Evolutionary conservation across 2,888 invertebrate genomes (phyloP).

Genomic region (Lamellibrachia satsuma): DNA sequence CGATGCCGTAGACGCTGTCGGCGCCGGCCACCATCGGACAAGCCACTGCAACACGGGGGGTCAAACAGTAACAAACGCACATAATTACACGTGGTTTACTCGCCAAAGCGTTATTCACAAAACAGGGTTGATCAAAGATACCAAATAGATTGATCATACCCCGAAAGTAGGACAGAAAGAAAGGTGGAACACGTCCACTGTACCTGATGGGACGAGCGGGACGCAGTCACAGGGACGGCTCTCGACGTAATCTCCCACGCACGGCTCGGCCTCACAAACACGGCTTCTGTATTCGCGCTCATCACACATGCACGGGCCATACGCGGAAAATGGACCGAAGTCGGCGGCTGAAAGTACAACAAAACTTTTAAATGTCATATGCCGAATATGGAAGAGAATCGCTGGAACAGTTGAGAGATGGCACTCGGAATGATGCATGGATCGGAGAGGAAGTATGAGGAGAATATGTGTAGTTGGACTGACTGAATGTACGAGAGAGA

Average conservation of each 20-base stretch:
- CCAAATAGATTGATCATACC: not conserved
- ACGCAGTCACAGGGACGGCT: not conserved
- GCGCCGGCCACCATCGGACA: constrained; percentile 20
- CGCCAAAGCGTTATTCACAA: not conserved
- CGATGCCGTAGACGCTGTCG: constrained; percentile 1
- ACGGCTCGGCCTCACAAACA: constrained; percentile 21
- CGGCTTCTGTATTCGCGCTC: not conserved
- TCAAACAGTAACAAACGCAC: not conserved
- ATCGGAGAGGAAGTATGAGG: not conserved
- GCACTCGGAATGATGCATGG: not conserved
- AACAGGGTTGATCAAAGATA: not conserved
- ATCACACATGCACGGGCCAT: constrained; percentile 8
- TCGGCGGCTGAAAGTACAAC: not conserved
- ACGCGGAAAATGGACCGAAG: not conserved
- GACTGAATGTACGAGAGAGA: not conserved
- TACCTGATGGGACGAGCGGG: not conserved
- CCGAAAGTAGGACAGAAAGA: not conserved
- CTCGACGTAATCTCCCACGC: not conserved
- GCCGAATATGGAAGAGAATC: too few relatives aligned
- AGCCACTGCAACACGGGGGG: not conserved
- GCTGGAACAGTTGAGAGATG: not conserved
- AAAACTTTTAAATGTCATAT: not conserved
- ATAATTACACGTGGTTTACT: too few relatives aligned
- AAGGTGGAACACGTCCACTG: not conserved
- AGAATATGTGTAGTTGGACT: not conserved